Percentiles rank a stretch among this genome's conserved stretches.
These are phyloP conservation scores for Peromyscus californicus DNA, from an alignment of 2,113 vertebrate species.

Conservation along the genomic window DNA sequence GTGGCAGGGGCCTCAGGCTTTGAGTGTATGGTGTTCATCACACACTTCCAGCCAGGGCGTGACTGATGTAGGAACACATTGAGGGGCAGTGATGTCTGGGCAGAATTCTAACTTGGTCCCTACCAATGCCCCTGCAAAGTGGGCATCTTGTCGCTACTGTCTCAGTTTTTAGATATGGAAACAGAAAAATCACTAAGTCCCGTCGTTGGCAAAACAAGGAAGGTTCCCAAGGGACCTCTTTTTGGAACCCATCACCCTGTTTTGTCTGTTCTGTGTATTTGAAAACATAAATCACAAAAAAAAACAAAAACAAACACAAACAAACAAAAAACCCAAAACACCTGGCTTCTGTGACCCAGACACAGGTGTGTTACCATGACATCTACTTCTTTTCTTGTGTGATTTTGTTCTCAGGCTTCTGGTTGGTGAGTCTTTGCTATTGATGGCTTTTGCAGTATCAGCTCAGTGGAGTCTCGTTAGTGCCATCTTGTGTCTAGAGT, in stretches of 20 bases:
- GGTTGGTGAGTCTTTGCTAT: not conserved
- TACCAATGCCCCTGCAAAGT: not conserved
- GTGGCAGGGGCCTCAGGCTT: not conserved
- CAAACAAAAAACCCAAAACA: not conserved
- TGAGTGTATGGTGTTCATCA: not conserved
- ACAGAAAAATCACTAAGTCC: not conserved
- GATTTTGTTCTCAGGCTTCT: not conserved
- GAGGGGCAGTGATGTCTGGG: not conserved
- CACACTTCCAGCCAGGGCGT: no score
- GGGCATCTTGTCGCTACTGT: not conserved
- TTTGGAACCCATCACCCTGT: not conserved
- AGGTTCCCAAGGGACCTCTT: not conserved
- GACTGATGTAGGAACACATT: not conserved
- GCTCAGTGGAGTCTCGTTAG: constrained; percentile 53
- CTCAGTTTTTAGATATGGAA: not conserved
- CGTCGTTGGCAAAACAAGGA: not conserved
- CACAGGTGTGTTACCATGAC: not conserved
- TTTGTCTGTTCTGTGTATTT: not conserved
- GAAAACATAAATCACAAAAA: not conserved
- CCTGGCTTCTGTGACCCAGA: not conserved
- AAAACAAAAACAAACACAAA: not conserved
- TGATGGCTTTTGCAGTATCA: accelerated
- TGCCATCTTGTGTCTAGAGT: constrained; percentile 64
- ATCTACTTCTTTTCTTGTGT: not conserved
- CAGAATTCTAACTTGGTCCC: not conserved